Evolutionary conservation across 2,113 vertebrate genomes (phyloP).

Genomic region (Trogon surrucura): DNA sequence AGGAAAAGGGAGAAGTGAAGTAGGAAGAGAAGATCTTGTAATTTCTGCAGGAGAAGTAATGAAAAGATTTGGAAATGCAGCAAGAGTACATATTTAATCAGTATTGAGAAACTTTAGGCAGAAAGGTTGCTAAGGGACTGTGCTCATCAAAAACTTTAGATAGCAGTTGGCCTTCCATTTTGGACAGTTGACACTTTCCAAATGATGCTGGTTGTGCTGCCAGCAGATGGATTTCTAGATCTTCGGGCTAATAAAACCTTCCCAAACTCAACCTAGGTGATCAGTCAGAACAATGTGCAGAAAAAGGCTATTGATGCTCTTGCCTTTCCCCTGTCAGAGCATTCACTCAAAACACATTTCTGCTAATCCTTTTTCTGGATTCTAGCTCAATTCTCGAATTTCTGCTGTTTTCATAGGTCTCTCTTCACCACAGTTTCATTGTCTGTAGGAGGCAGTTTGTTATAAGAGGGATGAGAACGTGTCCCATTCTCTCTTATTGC

Average conservation of each 20-base stretch:
- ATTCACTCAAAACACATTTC: not conserved
- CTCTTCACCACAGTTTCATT: not conserved
- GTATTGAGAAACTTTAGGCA: not conserved
- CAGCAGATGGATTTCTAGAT: not conserved
- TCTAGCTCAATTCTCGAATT: not conserved
- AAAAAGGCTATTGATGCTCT: not conserved
- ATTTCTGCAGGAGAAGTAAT: not conserved
- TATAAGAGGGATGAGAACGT: not conserved
- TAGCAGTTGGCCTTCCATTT: not conserved
- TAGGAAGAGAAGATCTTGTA: not conserved
- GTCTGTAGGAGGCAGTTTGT: not conserved
- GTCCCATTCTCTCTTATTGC: not conserved
- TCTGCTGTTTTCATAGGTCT: not conserved
- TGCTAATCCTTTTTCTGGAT: not conserved
- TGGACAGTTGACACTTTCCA: not conserved
- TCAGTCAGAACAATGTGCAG: not conserved
- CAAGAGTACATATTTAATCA: not conserved
- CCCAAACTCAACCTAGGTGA: not conserved
- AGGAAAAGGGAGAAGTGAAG: not conserved
- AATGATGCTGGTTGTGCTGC: not conserved
- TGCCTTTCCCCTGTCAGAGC: not conserved
- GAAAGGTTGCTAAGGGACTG: not conserved
- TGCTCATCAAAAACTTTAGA: not conserved
- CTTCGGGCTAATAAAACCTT: not conserved
- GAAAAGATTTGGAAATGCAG: not conserved